phyloP scores from a whole-genome alignment of 2,888 invertebrate genomes.

The Brachynemurus nebulosus region DNA sequence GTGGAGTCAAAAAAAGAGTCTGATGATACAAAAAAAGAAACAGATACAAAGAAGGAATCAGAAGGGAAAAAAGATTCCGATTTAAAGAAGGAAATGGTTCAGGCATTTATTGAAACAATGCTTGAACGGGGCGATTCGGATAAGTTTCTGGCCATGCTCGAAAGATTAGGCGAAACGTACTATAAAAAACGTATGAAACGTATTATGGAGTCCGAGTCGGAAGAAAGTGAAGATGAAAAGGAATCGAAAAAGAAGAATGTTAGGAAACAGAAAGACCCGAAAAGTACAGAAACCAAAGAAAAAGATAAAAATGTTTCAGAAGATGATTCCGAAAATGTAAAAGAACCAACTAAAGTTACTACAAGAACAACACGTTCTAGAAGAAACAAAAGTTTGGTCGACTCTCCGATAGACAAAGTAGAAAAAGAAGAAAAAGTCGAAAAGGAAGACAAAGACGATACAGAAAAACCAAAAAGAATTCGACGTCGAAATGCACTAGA shows the following conservation, averaged over 20 bases:
- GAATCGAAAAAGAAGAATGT: constrained; percentile 15
- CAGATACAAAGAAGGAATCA: constrained; percentile 19
- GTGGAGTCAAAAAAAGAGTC: too few species aligned
- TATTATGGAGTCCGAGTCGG: constrained; percentile 41
- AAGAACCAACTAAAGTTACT: constrained; percentile 5
- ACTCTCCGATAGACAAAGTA: constrained; percentile 14
- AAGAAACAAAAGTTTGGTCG: constrained; percentile 10
- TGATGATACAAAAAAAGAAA: constrained; percentile 12
- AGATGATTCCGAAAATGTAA: constrained; percentile 6
- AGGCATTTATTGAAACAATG: constrained; percentile 24
- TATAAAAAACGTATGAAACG: constrained; percentile 41
- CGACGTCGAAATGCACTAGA: constrained; percentile 39
- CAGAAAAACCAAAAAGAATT: constrained; percentile 18
- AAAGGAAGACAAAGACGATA: constrained; percentile 11
- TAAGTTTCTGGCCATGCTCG: constrained; percentile 29
- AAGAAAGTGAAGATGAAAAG: constrained; percentile 30
- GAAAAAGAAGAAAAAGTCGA: constrained; percentile 16
- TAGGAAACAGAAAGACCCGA: constrained; percentile 10
- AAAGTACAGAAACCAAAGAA: constrained; percentile 12
- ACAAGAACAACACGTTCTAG: too few species aligned
- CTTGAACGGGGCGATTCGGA: constrained; percentile 24
- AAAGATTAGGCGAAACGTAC: constrained; percentile 28
- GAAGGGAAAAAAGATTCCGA: constrained; percentile 17
- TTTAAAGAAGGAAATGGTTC: constrained; percentile 25
- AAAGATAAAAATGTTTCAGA: constrained; percentile 12